Evolutionary conservation across 1,140 invertebrate species (phyloP).

Genomic region (Conus ventricosus): DNA sequence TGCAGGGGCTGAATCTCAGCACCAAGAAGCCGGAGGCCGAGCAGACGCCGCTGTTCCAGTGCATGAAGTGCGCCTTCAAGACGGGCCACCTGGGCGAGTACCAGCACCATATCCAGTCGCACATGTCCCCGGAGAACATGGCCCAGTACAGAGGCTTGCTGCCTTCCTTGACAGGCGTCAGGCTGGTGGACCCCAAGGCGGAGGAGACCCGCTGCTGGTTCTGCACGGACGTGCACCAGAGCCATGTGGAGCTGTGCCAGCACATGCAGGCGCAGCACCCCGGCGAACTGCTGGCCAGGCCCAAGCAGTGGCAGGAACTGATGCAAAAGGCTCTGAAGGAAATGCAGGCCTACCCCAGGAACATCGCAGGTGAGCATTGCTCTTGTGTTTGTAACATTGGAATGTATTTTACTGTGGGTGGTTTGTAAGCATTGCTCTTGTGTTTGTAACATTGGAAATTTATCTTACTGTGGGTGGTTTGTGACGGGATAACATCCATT

Average conservation of each 20-base stretch:
- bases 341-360: neutral
- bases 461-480: neutral
- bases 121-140: constrained; percentile 69
- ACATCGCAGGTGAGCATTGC: neutral
- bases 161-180: constrained; percentile 68
- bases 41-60: constrained; percentile 53
- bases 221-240: neutral
- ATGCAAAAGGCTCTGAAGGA: neutral
- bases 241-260: neutral
- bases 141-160: constrained; percentile 64
- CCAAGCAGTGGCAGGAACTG: neutral
- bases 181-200: constrained; percentile 41
- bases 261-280: neutral
- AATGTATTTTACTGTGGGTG: neutral
- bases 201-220: constrained; percentile 47
- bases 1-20: constrained; percentile 15
- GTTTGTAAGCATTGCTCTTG: neutral
- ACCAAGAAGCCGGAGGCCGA: neutral
- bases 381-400: neutral
- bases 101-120: constrained; percentile 65
- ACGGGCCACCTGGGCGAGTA: constrained; percentile 65
- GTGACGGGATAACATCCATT: too few relatives aligned
- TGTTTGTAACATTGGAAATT: neutral
- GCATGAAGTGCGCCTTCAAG: constrained; percentile 69
- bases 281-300: neutral